Evolutionary conservation across 1,140 invertebrate genomes (phyloP), one percentile per base, ranked within the genome.

Genomic region (Drosophila mauritiana): DNA sequence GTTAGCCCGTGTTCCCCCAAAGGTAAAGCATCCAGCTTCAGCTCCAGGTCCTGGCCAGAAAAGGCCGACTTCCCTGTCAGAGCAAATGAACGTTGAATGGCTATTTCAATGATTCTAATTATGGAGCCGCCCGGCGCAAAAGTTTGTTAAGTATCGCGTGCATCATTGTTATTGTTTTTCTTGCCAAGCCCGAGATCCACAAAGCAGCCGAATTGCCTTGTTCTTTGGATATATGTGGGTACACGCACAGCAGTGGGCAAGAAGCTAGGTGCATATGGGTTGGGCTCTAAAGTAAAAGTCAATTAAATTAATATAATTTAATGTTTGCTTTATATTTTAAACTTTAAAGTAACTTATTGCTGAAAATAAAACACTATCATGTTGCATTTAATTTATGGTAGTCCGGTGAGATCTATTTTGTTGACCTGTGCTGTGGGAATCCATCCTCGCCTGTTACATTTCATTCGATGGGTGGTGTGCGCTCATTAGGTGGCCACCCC

Each of bases 71-170:
- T 51, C 58, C 34, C 63, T 36, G 46, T 43, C 54, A 17, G 59
- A 45, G 22, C 72, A 63, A 84, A 83, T 84, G 76, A 84, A 84
- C 63, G 46, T 22, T 82, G 74, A 75, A 83, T 83, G 69, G 65
- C 73, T 63, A 88, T 86, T 88, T 88, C 83, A 86, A 86, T 86
- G 83, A 83, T 86, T 86, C 83, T 86, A 86, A 86, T 86, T 88
- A 86, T 86, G 75, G 51, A 69, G 79, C 75, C 49, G 70, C 69
- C 79, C 62, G 61, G 27, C 69, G 54, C 78, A 88, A 88, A 86
- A 88, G 62, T 88, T 86, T 82, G 70, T 86, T 86, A 86, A 86
- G 83, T 86, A 86, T 88, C 75, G 83, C 83, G 83, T 88, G 83
- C 83, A 82, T 79, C 83, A 79, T 86, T 86, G 83, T 82, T 86